A percentile compares a stretch with the other conserved stretches of the same genome.
These are phyloP conservation scores for Drosophila atripex DNA, from an alignment of 2,888 invertebrate genomes.

Conservation along the genomic window DNA sequence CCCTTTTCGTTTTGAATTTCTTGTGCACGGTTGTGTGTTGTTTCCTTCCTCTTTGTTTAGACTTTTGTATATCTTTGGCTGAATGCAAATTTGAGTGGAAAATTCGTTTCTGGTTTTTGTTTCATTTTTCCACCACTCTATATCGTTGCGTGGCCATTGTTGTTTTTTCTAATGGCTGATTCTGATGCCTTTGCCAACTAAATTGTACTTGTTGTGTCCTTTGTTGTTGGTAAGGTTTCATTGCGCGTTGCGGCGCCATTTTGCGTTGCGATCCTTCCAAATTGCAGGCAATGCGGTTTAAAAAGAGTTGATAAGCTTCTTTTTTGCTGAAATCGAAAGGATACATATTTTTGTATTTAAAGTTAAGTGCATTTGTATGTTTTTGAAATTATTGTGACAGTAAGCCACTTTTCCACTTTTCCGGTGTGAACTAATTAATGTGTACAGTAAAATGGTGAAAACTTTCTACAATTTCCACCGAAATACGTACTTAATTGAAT, in stretches of 20 bases:
- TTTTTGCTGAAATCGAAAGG: conserved; percentile 17
- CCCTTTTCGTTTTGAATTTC: conserved; percentile 24
- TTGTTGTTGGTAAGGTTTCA: conserved; percentile 28
- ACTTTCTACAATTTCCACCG: conserved; percentile 15
- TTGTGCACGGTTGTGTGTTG: conserved; percentile 22
- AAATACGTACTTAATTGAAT: conserved; percentile 42
- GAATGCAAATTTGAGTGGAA: conserved; percentile 44
- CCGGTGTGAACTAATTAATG: background rate
- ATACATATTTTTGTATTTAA: background rate
- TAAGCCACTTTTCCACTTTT: background rate
- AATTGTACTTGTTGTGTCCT: conserved; percentile 22
- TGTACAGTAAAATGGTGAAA: conserved; percentile 21
- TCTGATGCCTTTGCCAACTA: conserved; percentile 32
- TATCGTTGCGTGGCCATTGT: conserved; percentile 47
- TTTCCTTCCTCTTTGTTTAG: conserved; percentile 31
- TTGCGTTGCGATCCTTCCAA: conserved; percentile 33
- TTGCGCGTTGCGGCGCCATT: conserved; percentile 56
- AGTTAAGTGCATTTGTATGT: background rate
- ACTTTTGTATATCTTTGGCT: conserved; percentile 44
- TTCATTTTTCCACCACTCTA: conserved; percentile 61
- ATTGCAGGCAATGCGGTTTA: conserved; percentile 18
- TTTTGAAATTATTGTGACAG: background rate
- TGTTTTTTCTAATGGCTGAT: conserved; percentile 43
- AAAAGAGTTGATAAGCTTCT: conserved; percentile 5
- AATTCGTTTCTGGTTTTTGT: conserved; percentile 50